A percentile compares a stretch with the other conserved stretches of the same genome.
Conservation (phyloP, 2,888 invertebrate genomes). For the Helicoverpa assulta region DNA sequence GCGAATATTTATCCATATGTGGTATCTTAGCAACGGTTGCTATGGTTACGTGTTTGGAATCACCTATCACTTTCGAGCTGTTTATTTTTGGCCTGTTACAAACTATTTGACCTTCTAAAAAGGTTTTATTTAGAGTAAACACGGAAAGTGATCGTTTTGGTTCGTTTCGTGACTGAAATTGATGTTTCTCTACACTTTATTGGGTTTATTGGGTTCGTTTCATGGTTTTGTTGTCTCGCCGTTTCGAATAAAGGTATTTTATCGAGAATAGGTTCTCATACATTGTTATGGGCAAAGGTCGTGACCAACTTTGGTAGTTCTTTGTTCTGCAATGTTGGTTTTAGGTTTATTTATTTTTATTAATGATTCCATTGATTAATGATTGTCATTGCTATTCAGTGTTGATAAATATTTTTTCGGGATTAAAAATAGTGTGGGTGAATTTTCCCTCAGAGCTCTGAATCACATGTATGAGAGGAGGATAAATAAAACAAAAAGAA, state of each 20-base stretch:
- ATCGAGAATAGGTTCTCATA: not conserved
- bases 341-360: not conserved
- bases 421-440: too few species aligned
- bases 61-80: conserved; percentile 17
- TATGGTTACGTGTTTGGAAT: conserved; percentile 14
- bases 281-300: not conserved
- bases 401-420: too few species aligned
- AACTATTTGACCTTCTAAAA: conserved; percentile 32
- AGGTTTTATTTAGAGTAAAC: conserved; percentile 26
- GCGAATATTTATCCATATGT: conserved; percentile 24
- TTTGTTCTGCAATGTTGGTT: not conserved
- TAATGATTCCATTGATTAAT: not conserved
- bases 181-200: conserved; percentile 2
- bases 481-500: not conserved
- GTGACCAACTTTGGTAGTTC: not conserved
- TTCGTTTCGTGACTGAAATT: conserved; percentile 5
- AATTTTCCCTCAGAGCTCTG: too few species aligned
- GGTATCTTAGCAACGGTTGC: conserved; percentile 31
- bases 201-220: conserved; percentile 14
- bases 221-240: conserved; percentile 14
- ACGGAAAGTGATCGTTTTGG: conserved; percentile 11
- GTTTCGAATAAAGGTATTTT: not conserved
- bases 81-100: conserved; percentile 18
- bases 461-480: not conserved
- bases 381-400: not conserved